Evolutionary conservation across 64 coral and sea anemone species (phyloP).

Genomic region (Hydrozoanthus tunicans): DNA sequence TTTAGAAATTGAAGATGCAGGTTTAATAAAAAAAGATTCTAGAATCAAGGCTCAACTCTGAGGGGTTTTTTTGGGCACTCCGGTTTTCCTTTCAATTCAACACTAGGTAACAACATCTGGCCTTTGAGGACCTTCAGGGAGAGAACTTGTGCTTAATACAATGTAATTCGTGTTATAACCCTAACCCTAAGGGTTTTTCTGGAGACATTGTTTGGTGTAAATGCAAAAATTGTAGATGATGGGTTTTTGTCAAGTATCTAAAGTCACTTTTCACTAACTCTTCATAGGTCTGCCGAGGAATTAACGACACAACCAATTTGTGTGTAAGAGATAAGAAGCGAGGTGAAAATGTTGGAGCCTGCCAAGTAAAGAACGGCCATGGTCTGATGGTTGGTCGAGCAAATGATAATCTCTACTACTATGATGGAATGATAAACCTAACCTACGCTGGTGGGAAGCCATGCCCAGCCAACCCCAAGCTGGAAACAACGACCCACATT

Average conservation of each 20-base stretch:
- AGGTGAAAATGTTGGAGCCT: slow-evolving; percentile 43
- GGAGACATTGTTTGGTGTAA: too few species aligned
- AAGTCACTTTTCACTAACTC: background rate
- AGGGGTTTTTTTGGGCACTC: too few species aligned
- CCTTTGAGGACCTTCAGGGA: too few species aligned
- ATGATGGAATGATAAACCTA: slow-evolving; percentile 89
- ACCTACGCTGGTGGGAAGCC: slow-evolving; percentile 55
- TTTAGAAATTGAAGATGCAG: too few species aligned
- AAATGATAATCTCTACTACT: slow-evolving; percentile 65
- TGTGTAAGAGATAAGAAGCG: slow-evolving; percentile 8
- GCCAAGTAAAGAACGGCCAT: slow-evolving; percentile 18
- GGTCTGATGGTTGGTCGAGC: slow-evolving; percentile 24
- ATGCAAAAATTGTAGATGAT: too few species aligned
- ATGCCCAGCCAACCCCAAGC: slow-evolving; percentile 30
- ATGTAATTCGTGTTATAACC: too few species aligned
- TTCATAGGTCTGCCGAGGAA: slow-evolving; percentile 53
- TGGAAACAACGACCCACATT: slow-evolving; percentile 52
- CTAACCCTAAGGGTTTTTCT: too few species aligned
- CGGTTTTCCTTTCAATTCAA: too few species aligned
- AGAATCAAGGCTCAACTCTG: too few species aligned
- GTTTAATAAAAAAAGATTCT: too few species aligned
- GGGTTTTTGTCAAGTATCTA: background rate
- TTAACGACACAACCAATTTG: background rate
- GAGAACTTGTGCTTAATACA: too few species aligned
- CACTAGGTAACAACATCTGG: too few species aligned